Evolutionary conservation across 2,888 invertebrate genomes (phyloP).

Genomic region (Hirtodrosophila histrioides): DNA sequence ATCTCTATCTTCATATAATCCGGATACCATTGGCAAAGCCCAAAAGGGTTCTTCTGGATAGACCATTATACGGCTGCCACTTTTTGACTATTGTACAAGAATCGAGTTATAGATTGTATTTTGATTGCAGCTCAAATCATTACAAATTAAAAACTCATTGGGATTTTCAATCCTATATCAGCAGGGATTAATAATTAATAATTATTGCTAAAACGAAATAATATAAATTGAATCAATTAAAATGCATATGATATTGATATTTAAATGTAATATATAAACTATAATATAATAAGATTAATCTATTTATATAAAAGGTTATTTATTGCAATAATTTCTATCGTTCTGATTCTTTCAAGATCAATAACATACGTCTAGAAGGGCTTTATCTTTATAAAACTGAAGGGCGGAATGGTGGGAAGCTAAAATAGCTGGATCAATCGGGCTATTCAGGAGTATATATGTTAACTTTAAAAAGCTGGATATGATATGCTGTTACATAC

Average conservation of each 20-base stretch:
- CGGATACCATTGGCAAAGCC: slow-evolving; percentile 84
- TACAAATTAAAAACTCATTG: slow-evolving; percentile 29
- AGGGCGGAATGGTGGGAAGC: too few relatives aligned
- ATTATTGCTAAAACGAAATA: slow-evolving; percentile 27
- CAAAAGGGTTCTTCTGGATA: slow-evolving; percentile 85
- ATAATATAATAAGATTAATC: too few relatives aligned
- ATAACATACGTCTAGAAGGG: too few relatives aligned
- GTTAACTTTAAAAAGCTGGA: too few relatives aligned
- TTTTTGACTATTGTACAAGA: slow-evolving; percentile 36
- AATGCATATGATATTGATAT: not conserved
- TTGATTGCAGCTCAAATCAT: slow-evolving; percentile 42
- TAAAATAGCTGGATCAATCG: too few relatives aligned
- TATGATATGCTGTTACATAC: too few relatives aligned
- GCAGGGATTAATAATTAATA: not conserved
- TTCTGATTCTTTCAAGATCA: too few relatives aligned
- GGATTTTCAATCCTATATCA: slow-evolving; percentile 22
- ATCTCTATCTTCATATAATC: slow-evolving; percentile 84
- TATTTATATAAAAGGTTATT: too few relatives aligned
- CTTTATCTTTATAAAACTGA: too few relatives aligned
- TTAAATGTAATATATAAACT: too few relatives aligned
- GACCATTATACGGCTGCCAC: slow-evolving; percentile 81
- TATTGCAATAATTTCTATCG: too few relatives aligned
- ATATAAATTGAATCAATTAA: not conserved
- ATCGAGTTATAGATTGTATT: slow-evolving; percentile 20
- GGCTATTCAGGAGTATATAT: too few relatives aligned